Evolutionary conservation across 2,888 invertebrate genomes (phyloP), one percentile per base, ranked within the genome.

Genomic region (Lasioglossum vierecki): DNA sequence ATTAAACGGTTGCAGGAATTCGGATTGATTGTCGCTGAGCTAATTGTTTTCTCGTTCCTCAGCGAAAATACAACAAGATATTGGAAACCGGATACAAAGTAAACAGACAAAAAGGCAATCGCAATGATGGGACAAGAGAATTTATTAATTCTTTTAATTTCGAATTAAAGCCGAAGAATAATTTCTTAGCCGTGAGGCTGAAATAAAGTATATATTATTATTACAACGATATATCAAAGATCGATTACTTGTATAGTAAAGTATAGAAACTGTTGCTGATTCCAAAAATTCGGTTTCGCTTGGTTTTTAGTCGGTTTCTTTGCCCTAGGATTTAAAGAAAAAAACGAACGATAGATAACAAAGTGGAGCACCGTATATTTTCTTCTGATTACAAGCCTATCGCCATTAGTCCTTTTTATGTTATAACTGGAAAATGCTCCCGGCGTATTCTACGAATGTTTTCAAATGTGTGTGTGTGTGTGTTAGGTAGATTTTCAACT

Each of bases 1-100:
- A 72, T 80, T 63, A 30, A 86, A 72, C 49, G n/a, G 66, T n/a
- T 13, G 41, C 11, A 13, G n/a, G 5, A 41, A 70, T 70, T 41
- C 22, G 13, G n/a, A n/a, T 41, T n/a, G 39, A 70, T 70, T 5
- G 70, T 39, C 63, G 63, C 30, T 5, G 26, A 15, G 0, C 60
- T 35, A 35, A 30, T 63, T 63, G 63, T 8, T 63, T 30, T 18
- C 8, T 63, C 30, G 18, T 30, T 30, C 30, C 8, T 1, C 15
- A 6, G 2, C 0, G 18, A 30, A 18, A 63, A 63, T 26, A 15
- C 4, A 15, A 30, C 30, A 5, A 26, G 15, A 60, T 30, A 5
- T 26, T 44, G 41, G 41, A 41, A 41, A 41, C 41, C 8, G 41
- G 41, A 44, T 44, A 44, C 41, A 44, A 41, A 41, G 41, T 9